These are phyloP conservation scores for Otus scops DNA, from an alignment of 2,797 vertebrate species.

Conservation along the genomic window DNA sequence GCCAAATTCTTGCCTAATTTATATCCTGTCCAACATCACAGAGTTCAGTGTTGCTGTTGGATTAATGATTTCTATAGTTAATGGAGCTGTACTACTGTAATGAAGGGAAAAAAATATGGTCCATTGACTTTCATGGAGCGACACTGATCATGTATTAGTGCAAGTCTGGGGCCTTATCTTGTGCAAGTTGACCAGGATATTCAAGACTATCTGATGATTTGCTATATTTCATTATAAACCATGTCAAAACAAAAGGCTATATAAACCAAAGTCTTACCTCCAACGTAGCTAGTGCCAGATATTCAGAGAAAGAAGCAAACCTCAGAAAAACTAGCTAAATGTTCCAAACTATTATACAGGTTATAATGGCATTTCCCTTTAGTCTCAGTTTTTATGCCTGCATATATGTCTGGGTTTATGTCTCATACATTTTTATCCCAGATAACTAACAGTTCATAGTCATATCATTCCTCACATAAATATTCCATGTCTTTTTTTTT, in stretches of 20 bases:
- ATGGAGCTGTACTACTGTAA: slow-evolving; percentile 33
- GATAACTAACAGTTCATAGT: neutral
- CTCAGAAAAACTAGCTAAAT: neutral
- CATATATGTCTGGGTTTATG: neutral
- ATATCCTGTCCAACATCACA: neutral
- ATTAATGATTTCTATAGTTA: slow-evolving; percentile 41
- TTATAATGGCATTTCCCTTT: neutral
- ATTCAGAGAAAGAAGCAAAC: neutral
- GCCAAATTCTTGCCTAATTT: slow-evolving; percentile 16
- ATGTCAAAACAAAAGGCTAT: neutral
- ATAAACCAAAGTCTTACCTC: neutral
- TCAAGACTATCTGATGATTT: neutral
- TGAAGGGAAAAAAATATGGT: slow-evolving; percentile 7
- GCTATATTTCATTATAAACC: neutral
- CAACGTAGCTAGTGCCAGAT: neutral
- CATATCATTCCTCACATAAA: neutral
- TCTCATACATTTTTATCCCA: neutral
- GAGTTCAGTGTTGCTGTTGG: neutral
- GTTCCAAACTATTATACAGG: neutral
- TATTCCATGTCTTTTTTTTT: neutral
- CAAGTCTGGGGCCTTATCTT: neutral
- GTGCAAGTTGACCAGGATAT: neutral
- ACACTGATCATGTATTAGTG: neutral
- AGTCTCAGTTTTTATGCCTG: neutral
- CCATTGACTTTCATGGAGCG: neutral